These are phyloP conservation scores for Heteromormyrus szaboi DNA, from an alignment of 2,797 vertebrate species.

Conservation along the genomic window DNA sequence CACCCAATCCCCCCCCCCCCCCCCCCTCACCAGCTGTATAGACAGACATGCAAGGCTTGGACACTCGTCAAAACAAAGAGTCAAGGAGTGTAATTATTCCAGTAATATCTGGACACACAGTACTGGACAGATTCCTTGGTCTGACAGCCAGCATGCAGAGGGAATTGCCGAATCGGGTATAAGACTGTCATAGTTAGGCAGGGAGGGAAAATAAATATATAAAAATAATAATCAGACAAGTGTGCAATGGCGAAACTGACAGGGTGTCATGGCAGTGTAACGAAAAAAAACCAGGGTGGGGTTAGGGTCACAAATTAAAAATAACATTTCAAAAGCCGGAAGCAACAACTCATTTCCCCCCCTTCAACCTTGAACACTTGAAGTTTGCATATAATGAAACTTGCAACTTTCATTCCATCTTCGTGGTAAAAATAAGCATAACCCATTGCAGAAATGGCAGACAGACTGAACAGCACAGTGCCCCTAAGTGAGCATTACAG, in stretches of 20 bases:
- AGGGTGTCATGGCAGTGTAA: background rate
- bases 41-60: background rate
- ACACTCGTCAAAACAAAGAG: slow-evolving; percentile 11
- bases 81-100: background rate
- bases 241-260: background rate
- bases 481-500: slow-evolving; percentile 65
- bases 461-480: slow-evolving; percentile 58
- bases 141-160: background rate
- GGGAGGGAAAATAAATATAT: background rate
- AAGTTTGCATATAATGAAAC: slow-evolving; percentile 9
- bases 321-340: slow-evolving; percentile 12
- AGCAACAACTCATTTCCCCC: background rate
- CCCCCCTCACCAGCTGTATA: background rate
- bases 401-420: background rate
- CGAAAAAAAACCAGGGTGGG: background rate
- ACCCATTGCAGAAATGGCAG: slow-evolving; percentile 58
- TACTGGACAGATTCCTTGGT: background rate
- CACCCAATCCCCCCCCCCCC: background rate
- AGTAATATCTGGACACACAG: background rate
- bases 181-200: background rate
- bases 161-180: background rate
- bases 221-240: slow-evolving; percentile 7
- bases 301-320: background rate
- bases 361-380: background rate
- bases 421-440: slow-evolving; percentile 33